phyloP scores from a whole-genome alignment of 2,797 vertebrate genomes.

The Arctocebus calabarensis region DNA sequence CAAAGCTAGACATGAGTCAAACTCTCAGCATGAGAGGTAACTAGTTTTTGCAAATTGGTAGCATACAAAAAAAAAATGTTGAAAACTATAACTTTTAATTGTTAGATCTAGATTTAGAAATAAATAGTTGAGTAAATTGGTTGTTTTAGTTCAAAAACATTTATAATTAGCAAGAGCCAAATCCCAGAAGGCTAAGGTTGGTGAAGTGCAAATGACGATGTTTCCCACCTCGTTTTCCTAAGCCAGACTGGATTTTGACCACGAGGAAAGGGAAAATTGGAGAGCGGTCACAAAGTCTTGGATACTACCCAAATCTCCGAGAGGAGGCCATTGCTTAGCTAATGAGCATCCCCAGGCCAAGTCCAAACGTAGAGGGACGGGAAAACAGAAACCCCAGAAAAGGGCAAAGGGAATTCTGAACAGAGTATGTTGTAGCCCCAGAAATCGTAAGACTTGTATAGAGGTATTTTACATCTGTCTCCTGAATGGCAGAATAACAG shows the following conservation, averaged over 20 bases:
- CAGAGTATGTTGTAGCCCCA: not conserved
- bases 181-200: not conserved
- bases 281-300: not conserved
- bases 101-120: slow-evolving; percentile 3
- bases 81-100: not conserved
- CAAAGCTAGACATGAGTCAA: not conserved
- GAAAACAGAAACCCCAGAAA: not conserved
- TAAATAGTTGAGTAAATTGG: too few relatives aligned
- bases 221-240: not conserved
- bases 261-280: not conserved
- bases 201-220: not conserved
- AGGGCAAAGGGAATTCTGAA: not conserved
- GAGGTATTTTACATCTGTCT: not conserved
- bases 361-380: not conserved
- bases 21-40: not conserved
- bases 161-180: slow-evolving; percentile 9
- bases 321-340: not conserved
- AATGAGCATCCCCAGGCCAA: not conserved
- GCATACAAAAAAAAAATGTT: not conserved
- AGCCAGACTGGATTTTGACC: not conserved
- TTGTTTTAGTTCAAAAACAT: not conserved
- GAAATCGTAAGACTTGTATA: not conserved
- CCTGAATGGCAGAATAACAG: not conserved
- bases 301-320: not conserved
- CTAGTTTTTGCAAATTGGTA: not conserved